These are phyloP conservation scores for Lottia scabra DNA, from an alignment of 2,888 invertebrate genomes.

Conservation along the genomic window DNA sequence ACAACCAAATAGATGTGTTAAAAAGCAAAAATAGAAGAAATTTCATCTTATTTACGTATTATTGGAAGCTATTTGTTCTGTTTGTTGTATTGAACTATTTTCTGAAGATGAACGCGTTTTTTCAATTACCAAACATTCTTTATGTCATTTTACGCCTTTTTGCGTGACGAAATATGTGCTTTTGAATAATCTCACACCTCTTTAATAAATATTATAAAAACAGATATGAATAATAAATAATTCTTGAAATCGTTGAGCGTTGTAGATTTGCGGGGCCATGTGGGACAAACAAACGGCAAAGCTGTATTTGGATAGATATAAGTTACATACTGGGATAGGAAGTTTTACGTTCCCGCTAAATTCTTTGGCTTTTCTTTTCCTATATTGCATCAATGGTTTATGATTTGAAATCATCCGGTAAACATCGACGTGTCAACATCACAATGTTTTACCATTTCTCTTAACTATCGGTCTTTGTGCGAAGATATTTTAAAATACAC, in stretches of 20 bases:
- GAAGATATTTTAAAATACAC: conserved; percentile 22
- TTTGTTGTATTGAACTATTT: not conserved
- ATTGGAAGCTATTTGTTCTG: not conserved
- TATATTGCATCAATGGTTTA: conserved; percentile 4
- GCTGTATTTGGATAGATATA: conserved; percentile 1
- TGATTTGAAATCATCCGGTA: conserved; percentile 1
- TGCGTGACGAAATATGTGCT: not conserved
- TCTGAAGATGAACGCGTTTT: not conserved
- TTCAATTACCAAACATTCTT: not conserved
- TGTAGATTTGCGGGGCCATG: not conserved
- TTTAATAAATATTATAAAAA: not conserved
- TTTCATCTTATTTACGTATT: not conserved
- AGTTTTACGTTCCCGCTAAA: not conserved
- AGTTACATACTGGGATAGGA: not conserved
- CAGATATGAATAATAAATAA: conserved; percentile 1
- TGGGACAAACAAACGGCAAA: not conserved
- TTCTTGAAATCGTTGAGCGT: not conserved
- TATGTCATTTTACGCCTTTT: not conserved
- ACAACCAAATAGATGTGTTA: not conserved
- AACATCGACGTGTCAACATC: conserved; percentile 6
- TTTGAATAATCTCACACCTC: conserved; percentile 4
- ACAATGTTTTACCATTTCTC: conserved; percentile 10
- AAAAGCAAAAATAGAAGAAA: not conserved
- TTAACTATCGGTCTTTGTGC: conserved; percentile 18
- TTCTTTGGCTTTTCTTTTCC: not conserved